Evolutionary conservation across 2,888 invertebrate genomes (phyloP).

Genomic region (Scaptomyza polygonia): DNA sequence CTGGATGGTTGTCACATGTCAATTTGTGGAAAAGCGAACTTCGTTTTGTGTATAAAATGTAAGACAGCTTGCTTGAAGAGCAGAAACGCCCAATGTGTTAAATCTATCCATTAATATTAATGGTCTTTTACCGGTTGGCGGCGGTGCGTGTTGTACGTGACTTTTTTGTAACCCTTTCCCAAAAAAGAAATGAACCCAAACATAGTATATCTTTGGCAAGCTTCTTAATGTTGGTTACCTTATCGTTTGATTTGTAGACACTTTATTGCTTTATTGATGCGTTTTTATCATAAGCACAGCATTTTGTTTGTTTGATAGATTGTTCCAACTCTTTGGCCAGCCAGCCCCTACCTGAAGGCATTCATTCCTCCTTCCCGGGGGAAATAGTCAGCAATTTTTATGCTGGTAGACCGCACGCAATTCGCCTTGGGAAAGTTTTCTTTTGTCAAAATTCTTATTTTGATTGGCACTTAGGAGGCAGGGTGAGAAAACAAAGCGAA

Average conservation of each 20-base stretch:
- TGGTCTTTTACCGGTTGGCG: conserved; percentile 50
- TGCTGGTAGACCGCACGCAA: conserved; percentile 76
- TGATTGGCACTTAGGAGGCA: conserved; percentile 74
- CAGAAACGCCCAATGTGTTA: conserved; percentile 80
- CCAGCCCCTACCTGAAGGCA: conserved; percentile 47
- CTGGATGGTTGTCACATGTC: conserved; percentile 71
- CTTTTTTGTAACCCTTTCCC: conserved; percentile 75
- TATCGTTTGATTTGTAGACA: conserved; percentile 80
- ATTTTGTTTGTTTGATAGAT: conserved; percentile 75
- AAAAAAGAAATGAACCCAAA: not conserved
- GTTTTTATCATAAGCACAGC: conserved; percentile 72
- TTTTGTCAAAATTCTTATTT: conserved; percentile 67
- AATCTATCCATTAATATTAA: conserved; percentile 82
- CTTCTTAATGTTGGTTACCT: conserved; percentile 49
- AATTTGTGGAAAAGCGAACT: conserved; percentile 59
- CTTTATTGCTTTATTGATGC: conserved; percentile 81
- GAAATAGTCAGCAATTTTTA: conserved; percentile 76
- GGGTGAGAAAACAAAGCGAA: conserved; percentile 60
- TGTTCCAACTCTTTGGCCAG: conserved; percentile 49
- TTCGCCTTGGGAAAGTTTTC: conserved; percentile 75
- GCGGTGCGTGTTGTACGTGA: conserved; percentile 78
- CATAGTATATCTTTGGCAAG: conserved; percentile 65
- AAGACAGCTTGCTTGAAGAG: conserved; percentile 53
- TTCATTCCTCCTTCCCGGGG: conserved; percentile 31
- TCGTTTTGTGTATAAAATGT: conserved; percentile 27